Evolutionary conservation across 2,113 vertebrate species (phyloP).

Genomic region (Xenopus borealis): DNA sequence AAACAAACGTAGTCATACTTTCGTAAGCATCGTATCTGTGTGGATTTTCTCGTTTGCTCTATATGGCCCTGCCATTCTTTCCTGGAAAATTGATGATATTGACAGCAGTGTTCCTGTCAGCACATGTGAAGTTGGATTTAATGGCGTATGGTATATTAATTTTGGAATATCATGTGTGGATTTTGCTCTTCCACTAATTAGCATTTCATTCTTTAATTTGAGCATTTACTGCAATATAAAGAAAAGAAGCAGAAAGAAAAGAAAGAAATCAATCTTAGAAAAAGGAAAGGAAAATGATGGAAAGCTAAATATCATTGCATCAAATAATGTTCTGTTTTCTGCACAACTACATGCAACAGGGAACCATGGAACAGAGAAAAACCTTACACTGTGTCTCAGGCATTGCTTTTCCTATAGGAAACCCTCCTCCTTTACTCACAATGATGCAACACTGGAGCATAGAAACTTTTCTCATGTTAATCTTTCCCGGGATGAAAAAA

Average conservation of each 20-base stretch:
- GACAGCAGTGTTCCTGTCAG: slow-evolving; percentile 62
- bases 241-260: slow-evolving; percentile 51
- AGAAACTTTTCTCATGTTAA: neutral
- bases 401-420: too few relatives aligned
- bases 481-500: slow-evolving; percentile 71
- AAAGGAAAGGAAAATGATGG: too few relatives aligned
- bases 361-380: too few relatives aligned
- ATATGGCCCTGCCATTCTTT: slow-evolving; percentile 75
- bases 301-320: too few relatives aligned
- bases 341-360: too few relatives aligned
- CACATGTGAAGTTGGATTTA: slow-evolving; percentile 73
- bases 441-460: too few relatives aligned
- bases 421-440: too few relatives aligned
- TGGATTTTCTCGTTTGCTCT: slow-evolving; percentile 75
- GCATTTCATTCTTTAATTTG: slow-evolving; percentile 74
- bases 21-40: slow-evolving; percentile 71
- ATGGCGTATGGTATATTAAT: slow-evolving; percentile 76
- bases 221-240: slow-evolving; percentile 78
- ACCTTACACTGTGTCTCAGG: too few relatives aligned
- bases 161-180: slow-evolving; percentile 72
- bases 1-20: slow-evolving; percentile 61
- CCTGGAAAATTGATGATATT: slow-evolving; percentile 67
- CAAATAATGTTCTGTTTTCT: too few relatives aligned
- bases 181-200: slow-evolving; percentile 74
- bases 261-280: neutral